Percentiles rank a stretch among this genome's conserved stretches.
These are phyloP conservation scores for Simalia tracyae DNA, from an alignment of 2,797 vertebrate species.

Conservation along the genomic window DNA sequence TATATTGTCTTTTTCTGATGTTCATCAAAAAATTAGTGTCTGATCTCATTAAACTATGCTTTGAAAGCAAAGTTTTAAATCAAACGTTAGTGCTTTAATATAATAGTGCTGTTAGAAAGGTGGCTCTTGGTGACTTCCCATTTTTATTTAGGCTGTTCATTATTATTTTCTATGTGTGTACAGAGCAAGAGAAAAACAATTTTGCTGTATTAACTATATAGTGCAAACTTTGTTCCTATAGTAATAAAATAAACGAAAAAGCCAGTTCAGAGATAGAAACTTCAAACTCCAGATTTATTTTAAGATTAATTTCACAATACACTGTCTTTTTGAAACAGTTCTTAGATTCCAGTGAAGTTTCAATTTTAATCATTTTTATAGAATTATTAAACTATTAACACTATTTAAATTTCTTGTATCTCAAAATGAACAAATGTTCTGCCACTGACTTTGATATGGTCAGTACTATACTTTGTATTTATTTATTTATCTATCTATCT, in stretches of 20 bases:
- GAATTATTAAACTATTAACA: neutral
- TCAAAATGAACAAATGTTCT: neutral
- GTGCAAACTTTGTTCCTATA: neutral
- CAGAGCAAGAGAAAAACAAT: neutral
- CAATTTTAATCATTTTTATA: neutral
- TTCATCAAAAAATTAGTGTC: neutral
- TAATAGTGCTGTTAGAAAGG: neutral
- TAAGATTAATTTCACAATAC: neutral
- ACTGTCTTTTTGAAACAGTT: neutral
- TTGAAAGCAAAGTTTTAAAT: neutral
- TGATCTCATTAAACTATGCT: conserved; percentile 10
- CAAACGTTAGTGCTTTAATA: neutral
- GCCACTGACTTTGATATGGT: neutral
- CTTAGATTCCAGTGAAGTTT: neutral
- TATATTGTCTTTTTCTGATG: neutral
- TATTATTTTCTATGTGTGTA: conserved; percentile 1
- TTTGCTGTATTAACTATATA: neutral
- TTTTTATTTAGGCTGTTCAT: neutral
- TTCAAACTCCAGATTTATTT: neutral
- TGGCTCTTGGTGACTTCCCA: neutral
- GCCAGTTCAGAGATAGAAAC: neutral
- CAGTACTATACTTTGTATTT: neutral
- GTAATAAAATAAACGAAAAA: neutral
- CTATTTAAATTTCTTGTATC: neutral
- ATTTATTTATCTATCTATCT: too few relatives aligned